Conservation (phyloP, 30 jellyfish, hydroid and myxozoan species). For the Haliclystus octoradiatus region DNA sequence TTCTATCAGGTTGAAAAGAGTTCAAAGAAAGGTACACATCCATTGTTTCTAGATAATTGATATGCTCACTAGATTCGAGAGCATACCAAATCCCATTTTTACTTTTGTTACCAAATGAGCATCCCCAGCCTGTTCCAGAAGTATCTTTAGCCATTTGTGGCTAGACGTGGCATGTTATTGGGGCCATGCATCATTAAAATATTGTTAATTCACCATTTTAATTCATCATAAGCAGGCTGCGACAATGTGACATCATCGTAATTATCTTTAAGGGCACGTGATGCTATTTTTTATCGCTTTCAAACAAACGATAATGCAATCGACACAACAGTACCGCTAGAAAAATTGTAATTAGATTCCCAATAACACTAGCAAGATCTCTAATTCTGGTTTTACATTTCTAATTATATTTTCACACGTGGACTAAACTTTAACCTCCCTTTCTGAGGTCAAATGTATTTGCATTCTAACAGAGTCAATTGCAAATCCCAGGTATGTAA, state of each 20-base stretch:
- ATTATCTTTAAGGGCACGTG: not conserved
- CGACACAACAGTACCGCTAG: constrained; percentile 32
- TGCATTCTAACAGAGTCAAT: constrained; percentile 17
- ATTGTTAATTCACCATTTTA: constrained; percentile 2
- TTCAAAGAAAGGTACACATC: not conserved
- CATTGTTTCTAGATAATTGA: not conserved
- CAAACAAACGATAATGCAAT: constrained; percentile 29
- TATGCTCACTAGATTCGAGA: not conserved
- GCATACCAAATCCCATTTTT: not conserved
- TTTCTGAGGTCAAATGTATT: constrained; percentile 6
- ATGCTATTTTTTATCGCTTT: constrained; percentile 10
- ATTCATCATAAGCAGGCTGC: constrained; percentile 4
- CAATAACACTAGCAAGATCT: constrained; percentile 10
- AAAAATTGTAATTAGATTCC: constrained; percentile 11
- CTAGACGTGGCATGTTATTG: not conserved
- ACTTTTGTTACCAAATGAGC: not conserved
- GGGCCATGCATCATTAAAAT: not conserved
- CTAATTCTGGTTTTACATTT: constrained; percentile 8
- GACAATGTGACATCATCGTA: constrained; percentile 2
- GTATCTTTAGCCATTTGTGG: not conserved
- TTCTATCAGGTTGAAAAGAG: not conserved
- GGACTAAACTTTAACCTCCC: constrained; percentile 3
- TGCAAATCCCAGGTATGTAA: constrained; percentile 13
- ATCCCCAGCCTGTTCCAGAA: not conserved
- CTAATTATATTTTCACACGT: not conserved